A percentile compares a stretch with the other conserved stretches of the same genome.
These are phyloP conservation scores for Watsonalla cultraria DNA, from an alignment of 2,888 invertebrate genomes.

Conservation along the genomic window DNA sequence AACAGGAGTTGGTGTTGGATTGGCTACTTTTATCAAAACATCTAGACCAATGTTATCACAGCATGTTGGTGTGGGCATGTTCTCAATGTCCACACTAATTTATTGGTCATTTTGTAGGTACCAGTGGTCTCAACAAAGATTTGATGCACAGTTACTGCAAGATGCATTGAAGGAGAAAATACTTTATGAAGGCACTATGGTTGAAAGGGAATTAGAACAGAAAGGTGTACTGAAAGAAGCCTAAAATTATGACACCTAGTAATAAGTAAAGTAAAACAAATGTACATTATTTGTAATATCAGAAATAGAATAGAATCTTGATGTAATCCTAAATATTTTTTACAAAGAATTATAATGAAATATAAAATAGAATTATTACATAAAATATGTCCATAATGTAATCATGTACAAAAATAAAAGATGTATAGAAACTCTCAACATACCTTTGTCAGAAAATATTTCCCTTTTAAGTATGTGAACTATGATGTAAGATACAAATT, in stretches of 20 bases:
- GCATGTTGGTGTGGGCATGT: constrained; percentile 83
- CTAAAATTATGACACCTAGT: constrained; percentile 13
- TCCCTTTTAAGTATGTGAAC: too few relatives aligned
- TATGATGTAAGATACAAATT: too few relatives aligned
- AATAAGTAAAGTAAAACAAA: not conserved
- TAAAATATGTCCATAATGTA: too few relatives aligned
- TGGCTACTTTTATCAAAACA: constrained; percentile 85
- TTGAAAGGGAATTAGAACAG: constrained; percentile 68
- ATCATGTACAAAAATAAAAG: too few relatives aligned
- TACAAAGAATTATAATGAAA: too few relatives aligned
- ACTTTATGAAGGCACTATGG: constrained; percentile 80
- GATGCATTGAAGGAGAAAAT: constrained; percentile 80
- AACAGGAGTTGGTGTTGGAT: constrained; percentile 82
- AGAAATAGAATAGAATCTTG: too few relatives aligned
- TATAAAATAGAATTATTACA: too few relatives aligned
- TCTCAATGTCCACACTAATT: constrained; percentile 79
- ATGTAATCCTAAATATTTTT: too few relatives aligned
- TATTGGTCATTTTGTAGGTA: constrained; percentile 87
- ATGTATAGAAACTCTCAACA: too few relatives aligned
- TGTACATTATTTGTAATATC: too few relatives aligned
- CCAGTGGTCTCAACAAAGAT: constrained; percentile 81
- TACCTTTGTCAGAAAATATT: too few relatives aligned
- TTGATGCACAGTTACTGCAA: constrained; percentile 81
- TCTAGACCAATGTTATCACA: constrained; percentile 81
- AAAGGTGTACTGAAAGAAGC: constrained; percentile 62